Evolutionary conservation across 92 coral and sea anemone genomes (phyloP).

Genomic region (Chrysogorgia sp.): DNA sequence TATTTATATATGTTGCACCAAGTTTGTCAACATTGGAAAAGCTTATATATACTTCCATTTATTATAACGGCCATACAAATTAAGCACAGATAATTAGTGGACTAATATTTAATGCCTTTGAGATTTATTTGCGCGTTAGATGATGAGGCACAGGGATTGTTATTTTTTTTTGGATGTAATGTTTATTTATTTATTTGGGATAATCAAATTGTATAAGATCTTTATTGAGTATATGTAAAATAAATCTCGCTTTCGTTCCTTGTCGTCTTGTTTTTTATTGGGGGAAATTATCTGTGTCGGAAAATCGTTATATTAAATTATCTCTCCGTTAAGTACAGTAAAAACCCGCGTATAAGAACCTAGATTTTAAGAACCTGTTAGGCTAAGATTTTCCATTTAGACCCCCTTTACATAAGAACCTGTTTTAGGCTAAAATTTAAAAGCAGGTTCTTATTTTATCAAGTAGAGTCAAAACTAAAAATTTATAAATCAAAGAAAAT

Average conservation of each 20-base stretch:
- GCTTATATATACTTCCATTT: neutral
- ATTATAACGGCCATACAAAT: neutral
- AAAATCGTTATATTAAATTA: no score
- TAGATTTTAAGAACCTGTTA: no score
- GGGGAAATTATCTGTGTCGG: no score
- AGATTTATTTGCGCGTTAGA: neutral
- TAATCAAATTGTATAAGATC: neutral
- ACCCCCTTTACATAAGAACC: no score
- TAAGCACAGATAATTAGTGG: neutral
- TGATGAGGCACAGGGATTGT: neutral
- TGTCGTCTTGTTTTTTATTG: neutral
- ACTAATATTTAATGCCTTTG: neutral
- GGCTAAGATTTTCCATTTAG: no score
- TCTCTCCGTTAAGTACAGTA: no score
- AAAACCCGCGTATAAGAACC: no score
- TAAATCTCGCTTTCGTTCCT: neutral
- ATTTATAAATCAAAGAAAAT: no score
- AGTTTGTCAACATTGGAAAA: slow-evolving; percentile 2
- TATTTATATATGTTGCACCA: slow-evolving; percentile 15
- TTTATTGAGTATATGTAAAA: neutral
- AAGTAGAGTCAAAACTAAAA: no score
- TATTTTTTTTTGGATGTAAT: neutral
- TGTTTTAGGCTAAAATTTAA: no score
- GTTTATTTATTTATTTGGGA: neutral
- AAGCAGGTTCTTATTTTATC: no score